A percentile compares a stretch with the other conserved stretches of the same genome.
Evolutionary conservation across 2,113 vertebrate species (phyloP).

Genomic region (Gasterosteus nipponicus): DNA sequence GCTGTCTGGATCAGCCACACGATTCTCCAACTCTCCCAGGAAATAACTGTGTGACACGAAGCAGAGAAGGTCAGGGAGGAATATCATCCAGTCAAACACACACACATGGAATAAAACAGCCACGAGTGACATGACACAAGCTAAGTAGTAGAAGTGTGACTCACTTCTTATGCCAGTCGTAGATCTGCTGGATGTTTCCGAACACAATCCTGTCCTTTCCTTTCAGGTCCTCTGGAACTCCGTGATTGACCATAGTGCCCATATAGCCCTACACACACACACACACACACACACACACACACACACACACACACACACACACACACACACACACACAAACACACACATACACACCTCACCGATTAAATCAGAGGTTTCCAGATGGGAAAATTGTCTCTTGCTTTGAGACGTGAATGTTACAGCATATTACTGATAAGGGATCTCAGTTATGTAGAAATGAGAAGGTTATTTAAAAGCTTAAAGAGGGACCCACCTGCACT

Average conservation of each 20-base stretch:
- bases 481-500: constrained; percentile 82
- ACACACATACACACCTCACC: not conserved
- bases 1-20: constrained; percentile 86
- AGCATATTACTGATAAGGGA: constrained; percentile 1
- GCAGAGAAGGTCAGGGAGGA: constrained; percentile 36
- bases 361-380: not conserved
- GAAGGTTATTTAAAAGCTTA: not conserved
- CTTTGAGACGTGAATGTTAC: not conserved
- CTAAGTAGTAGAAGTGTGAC: constrained; percentile 42
- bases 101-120: constrained; percentile 19
- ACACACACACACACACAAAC: constrained; percentile 15
- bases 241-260: constrained; percentile 84
- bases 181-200: constrained; percentile 93
- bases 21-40: constrained; percentile 87
- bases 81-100: constrained; percentile 15
- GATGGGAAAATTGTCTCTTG: not conserved
- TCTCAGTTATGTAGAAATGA: not conserved
- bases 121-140: constrained; percentile 14
- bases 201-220: constrained; percentile 92
- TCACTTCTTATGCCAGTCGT: constrained; percentile 92
- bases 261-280: constrained; percentile 85
- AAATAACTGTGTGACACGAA: constrained; percentile 82
- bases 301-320: constrained; percentile 28
- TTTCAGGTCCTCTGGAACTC: constrained; percentile 87
- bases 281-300: constrained; percentile 15